Percentiles rank a stretch among this genome's conserved stretches.
phyloP scores from a whole-genome alignment of 2,797 vertebrate genomes.

The Eospalax fontanierii region DNA sequence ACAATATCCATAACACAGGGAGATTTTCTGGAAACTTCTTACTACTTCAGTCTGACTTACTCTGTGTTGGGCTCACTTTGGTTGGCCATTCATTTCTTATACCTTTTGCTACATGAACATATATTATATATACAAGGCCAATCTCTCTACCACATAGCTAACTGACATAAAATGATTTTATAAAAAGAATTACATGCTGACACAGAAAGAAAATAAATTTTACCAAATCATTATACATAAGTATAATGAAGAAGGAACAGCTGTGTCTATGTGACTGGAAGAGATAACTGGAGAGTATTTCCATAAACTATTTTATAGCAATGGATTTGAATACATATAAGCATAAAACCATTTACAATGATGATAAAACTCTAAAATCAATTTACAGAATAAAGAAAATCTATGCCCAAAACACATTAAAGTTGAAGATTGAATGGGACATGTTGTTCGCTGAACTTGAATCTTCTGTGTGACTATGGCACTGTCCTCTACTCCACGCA shows the following conservation, averaged over 20 bases:
- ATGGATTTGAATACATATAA: not conserved
- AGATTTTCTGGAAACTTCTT: not conserved
- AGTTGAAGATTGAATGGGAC: not conserved
- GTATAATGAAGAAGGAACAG: not conserved
- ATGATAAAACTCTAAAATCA: not conserved
- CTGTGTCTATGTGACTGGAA: not conserved
- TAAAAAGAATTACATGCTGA: not conserved
- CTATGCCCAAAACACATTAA: not conserved
- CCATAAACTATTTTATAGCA: not conserved
- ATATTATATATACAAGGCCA: not conserved
- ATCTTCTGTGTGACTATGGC: not conserved
- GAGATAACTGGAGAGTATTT: not conserved
- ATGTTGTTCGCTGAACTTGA: constrained; percentile 27
- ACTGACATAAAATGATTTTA: not conserved
- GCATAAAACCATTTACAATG: not conserved
- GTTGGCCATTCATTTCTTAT: not conserved
- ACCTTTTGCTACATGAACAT: constrained; percentile 25
- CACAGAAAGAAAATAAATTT: not conserved
- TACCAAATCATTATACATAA: not conserved
- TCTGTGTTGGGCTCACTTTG: not conserved
- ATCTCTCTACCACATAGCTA: not conserved
- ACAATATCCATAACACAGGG: not conserved
- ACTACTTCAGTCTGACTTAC: not conserved
- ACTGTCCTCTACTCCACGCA: not conserved
- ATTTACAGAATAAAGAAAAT: not conserved